Percentiles rank a stretch among this genome's conserved stretches.
Evolutionary conservation across 1,140 invertebrate species (phyloP).

Genomic region (Halesus radiatus): DNA sequence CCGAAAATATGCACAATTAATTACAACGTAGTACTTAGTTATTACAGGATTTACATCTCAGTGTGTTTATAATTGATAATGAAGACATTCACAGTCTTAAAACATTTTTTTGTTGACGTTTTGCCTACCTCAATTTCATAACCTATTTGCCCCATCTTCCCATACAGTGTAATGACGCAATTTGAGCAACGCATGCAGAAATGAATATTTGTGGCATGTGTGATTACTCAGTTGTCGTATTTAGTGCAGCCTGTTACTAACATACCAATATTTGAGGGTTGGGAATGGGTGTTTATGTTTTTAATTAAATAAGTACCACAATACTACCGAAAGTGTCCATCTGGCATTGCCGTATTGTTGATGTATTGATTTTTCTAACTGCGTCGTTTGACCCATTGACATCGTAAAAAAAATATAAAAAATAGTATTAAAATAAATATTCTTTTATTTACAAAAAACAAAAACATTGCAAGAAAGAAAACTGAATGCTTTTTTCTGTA

Average conservation of each 20-base stretch:
- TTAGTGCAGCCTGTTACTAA: too few relatives aligned
- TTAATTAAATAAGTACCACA: too few relatives aligned
- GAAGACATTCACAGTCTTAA: background rate
- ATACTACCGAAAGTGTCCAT: too few relatives aligned
- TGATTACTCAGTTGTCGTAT: background rate
- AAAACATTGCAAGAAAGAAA: background rate
- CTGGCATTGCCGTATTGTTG: too few relatives aligned
- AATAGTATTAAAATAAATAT: background rate
- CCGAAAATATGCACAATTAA: slow-evolving; percentile 17
- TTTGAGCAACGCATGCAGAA: slow-evolving; percentile 36
- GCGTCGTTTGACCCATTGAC: too few relatives aligned
- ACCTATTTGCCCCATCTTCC: background rate
- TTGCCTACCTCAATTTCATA: slow-evolving; percentile 25
- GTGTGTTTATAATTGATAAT: slow-evolving; percentile 6
- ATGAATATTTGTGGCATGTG: too few relatives aligned
- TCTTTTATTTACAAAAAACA: background rate
- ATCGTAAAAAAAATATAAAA: background rate
- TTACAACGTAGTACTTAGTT: slow-evolving; percentile 28
- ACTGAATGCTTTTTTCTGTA: too few relatives aligned
- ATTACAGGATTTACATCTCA: background rate
- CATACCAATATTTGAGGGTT: too few relatives aligned
- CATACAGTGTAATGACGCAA: slow-evolving; percentile 47
- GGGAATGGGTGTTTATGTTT: too few relatives aligned
- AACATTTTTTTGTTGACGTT: slow-evolving; percentile 7
- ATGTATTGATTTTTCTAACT: too few relatives aligned